Evolutionary conservation across 2,888 invertebrate genomes (phyloP), one percentile per base, ranked within the genome.

Genomic region (Xanthostigma xanthostigma): DNA sequence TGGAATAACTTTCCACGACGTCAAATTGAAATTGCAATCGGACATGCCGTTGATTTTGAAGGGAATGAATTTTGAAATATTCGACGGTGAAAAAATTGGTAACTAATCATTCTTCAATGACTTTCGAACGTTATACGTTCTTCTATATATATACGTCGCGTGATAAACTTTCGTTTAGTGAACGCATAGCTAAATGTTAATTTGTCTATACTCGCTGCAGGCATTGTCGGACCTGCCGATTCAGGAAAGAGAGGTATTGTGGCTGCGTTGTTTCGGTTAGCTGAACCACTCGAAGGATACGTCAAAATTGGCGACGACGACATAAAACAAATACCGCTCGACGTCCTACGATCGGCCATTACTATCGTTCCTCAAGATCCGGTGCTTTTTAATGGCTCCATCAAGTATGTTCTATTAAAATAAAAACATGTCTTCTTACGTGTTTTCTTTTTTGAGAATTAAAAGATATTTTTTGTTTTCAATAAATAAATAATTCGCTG

Each of bases 301-400:
- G 75, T 79, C 42, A 60, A 57, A 34, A 69, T 79, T 41, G 78
- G 78, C 53, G 69, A 64, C 35, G 55, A 73, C 5, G 73, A 78
- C 56, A 69, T 75, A 62, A 33, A 14, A 9, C 12, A 14, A 9
- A 11, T 42, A 10, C 14, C 14, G 8, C 34, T 42, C 5, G 12
- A 70, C 40, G 64, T 69, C 49, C 62, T 81, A 12, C 64, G 79
- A 44, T 68, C 65, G 35, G 62, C 63, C 42, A 56, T 74, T 37
- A 69, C 72, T 10, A 66, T 73, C 41, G 74, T 81, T 51, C 78
- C 80, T 8, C 79, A 79, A 57, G 78, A 79, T 58, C 78, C 79
- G 1, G 69, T 76, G 3, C 62, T 81, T 10, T 79, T 79, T 58
- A 70, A 70, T 34, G 76, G 77, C 39, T 73, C 73, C 17, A 59